Percentiles rank a stretch among this genome's conserved stretches.
Evolutionary conservation across 2,113 vertebrate genomes (phyloP).

Genomic region (Syngnathus floridae): DNA sequence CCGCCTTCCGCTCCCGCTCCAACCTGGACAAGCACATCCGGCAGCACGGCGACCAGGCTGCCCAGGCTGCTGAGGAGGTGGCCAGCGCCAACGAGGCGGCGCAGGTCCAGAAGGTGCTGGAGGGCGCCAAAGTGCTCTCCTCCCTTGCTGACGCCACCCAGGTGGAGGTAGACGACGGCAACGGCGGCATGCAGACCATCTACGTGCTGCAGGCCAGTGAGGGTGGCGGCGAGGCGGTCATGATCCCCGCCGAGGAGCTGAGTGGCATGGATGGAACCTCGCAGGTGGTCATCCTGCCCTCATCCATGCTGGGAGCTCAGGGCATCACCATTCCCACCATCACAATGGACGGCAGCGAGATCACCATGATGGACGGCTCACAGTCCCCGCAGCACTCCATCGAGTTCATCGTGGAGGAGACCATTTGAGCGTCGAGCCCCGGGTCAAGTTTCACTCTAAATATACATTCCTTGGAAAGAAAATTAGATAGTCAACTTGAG

Average conservation of each 20-base stretch:
- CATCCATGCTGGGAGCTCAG: constrained; percentile 55
- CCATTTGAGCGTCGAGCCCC: constrained; percentile 38
- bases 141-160: constrained; percentile 28
- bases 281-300: constrained; percentile 71
- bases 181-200: constrained; percentile 66
- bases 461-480: not conserved
- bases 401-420: constrained; percentile 75
- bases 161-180: constrained; percentile 25
- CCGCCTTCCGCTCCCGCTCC: constrained; percentile 73
- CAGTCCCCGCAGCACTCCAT: constrained; percentile 68
- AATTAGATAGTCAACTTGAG: not conserved
- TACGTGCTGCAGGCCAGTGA: constrained; percentile 64
- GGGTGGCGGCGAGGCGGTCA: constrained; percentile 50
- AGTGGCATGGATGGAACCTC: constrained; percentile 46
- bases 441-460: not conserved
- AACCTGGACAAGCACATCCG: constrained; percentile 75
- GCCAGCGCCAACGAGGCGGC: constrained; percentile 42
- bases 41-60: constrained; percentile 51
- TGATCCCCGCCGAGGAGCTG: constrained; percentile 61
- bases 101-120: constrained; percentile 60
- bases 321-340: constrained; percentile 59
- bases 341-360: constrained; percentile 59
- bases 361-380: constrained; percentile 60
- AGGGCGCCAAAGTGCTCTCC: constrained; percentile 57
- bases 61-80: constrained; percentile 28